Evolutionary conservation across 2,113 vertebrate genomes (phyloP).

Genomic region (Cyanoderma ruficeps): DNA sequence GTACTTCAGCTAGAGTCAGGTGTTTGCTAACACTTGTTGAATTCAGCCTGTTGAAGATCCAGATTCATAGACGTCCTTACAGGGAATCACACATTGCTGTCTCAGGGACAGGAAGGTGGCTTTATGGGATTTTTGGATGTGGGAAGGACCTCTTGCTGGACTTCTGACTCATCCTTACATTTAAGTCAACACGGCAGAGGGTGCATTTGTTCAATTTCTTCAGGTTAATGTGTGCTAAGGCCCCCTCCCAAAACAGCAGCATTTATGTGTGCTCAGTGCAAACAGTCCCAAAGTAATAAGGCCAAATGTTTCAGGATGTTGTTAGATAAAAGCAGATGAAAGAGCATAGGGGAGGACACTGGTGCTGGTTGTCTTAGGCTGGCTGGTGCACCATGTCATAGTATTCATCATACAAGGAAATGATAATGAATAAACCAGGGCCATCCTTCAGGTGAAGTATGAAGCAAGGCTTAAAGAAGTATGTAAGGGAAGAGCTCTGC

Average conservation of each 20-base stretch:
- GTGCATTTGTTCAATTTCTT: not conserved
- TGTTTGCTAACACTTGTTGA: not conserved
- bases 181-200: not conserved
- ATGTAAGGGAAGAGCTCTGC: not conserved
- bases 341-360: not conserved
- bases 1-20: not conserved
- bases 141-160: not conserved
- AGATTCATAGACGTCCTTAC: not conserved
- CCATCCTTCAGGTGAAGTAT: not conserved
- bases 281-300: not conserved
- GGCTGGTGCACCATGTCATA: not conserved
- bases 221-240: not conserved
- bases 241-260: not conserved
- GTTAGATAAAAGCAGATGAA: not conserved
- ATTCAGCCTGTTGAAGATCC: not conserved
- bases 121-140: not conserved
- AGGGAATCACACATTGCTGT: not conserved
- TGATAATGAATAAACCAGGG: not conserved
- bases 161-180: not conserved
- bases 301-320: not conserved
- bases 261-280: not conserved
- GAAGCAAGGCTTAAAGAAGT: not conserved
- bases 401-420: not conserved
- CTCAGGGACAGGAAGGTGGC: not conserved
- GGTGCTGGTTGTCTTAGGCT: not conserved